phyloP scores from a whole-genome alignment of 1,140 invertebrate genomes.

The Drosophila dunni region DNA sequence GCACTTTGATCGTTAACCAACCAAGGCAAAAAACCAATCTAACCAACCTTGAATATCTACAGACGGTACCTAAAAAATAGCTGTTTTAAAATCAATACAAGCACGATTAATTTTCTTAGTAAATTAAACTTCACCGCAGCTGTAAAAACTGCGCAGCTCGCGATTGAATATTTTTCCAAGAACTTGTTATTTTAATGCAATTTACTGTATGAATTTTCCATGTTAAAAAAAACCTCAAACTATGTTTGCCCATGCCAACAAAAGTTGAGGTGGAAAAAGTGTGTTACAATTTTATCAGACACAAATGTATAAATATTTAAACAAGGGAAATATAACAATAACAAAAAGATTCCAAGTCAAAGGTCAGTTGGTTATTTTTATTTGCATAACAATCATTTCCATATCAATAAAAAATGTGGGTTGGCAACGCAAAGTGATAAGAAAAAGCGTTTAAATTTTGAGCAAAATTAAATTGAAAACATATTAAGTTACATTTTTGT shows the following conservation, averaged over 20 bases:
- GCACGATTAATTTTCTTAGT: too few species aligned
- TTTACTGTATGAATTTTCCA: too few species aligned
- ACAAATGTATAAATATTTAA: not conserved
- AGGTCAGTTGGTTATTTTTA: not conserved
- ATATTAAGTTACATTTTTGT: not conserved
- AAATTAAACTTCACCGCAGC: too few species aligned
- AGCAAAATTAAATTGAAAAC: too few species aligned
- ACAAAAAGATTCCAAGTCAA: not conserved
- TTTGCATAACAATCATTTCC: not conserved
- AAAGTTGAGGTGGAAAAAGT: not conserved
- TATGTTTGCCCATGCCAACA: not conserved
- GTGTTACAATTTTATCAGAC: not conserved
- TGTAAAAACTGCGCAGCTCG: too few species aligned
- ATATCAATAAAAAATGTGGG: not conserved
- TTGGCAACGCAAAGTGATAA: not conserved
- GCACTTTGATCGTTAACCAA: constrained; percentile 60
- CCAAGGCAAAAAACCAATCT: constrained; percentile 42
- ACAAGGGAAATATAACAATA: not conserved
- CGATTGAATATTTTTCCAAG: too few species aligned
- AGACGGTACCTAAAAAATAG: constrained; percentile 39
- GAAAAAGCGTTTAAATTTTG: too few species aligned
- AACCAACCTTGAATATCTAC: constrained; percentile 6
- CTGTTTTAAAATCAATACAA: constrained; percentile 41
- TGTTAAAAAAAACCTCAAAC: not conserved
- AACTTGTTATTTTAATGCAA: too few species aligned